Evolutionary conservation across 2,888 invertebrate species (phyloP), one percentile per base, ranked within the genome.

Genomic region (Scaptomyza polygonia): DNA sequence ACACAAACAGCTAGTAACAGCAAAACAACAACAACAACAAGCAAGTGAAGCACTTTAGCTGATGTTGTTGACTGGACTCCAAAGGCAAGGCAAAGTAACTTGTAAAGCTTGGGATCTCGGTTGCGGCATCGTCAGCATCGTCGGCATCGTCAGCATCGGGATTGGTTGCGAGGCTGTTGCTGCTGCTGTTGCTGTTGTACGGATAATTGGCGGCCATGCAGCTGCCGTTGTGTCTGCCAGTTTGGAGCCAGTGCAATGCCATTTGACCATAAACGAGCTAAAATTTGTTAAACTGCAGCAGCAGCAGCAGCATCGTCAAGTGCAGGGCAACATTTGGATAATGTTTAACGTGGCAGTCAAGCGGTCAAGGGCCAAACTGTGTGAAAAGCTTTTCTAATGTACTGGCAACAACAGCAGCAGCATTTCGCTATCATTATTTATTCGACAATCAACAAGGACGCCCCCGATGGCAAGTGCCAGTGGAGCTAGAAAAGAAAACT

Each of bases 181-280:
- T 14, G 59, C 36, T 29, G 45, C 45, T 34, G 32, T 34, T 34
- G 71, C 64, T 21, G 88, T 82, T 82, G 82, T 82, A 82, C 85
- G 82, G 82, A 82, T 82, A 82, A 88, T 88, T 87, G 88, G 89
- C 86, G 79, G 80, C 83, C 68, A 83, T 69, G 85, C 67, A 69
- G 88, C 79, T 85, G 89, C 86, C 84, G 79, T 72, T 79, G 79
- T 77, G 84, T 83, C 88, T 85, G 70, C 74, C 78, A 56, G 48
- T n/a, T 16, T 39, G 67, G 42, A 61, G 79, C 59, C 69, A 63
- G 79, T 86, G 77, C 81, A 75, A 70, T 88, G 89, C 84, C 89
- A 89, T 88, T 89, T 89, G 89, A 88, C 89, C 88, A 88, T 88
- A 88, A 89, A 88, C 86, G 89, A 88, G 77, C 76, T 77, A 69